Conservation (phyloP, 2,888 invertebrate genomes). For the Aphodius granarius region DNA sequence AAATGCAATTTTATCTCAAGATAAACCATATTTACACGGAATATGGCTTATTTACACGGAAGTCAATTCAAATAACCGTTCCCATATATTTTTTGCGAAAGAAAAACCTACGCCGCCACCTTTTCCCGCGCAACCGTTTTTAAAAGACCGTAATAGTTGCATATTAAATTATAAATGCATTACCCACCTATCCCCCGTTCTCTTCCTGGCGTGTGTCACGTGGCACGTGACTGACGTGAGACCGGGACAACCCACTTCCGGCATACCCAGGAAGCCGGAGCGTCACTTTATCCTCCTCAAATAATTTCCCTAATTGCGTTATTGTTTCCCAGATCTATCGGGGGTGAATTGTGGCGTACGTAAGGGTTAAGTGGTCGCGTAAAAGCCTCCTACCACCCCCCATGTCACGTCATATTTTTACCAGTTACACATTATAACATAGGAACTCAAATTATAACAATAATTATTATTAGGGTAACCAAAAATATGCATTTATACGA, state of each 20-base stretch:
- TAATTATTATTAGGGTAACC: no score
- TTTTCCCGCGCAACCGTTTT: neutral
- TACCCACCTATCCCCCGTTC: slow-evolving; percentile 15
- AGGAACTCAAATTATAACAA: neutral
- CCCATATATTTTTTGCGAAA: neutral
- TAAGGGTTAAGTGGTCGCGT: slow-evolving; percentile 23
- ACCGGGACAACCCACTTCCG: slow-evolving; percentile 48
- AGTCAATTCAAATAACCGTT: neutral
- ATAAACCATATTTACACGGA: neutral
- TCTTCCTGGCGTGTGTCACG: slow-evolving; percentile 40
- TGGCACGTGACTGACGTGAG: slow-evolving; percentile 46
- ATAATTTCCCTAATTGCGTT: slow-evolving; percentile 48
- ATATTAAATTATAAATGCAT: slow-evolving; percentile 33
- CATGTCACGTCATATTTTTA: slow-evolving; percentile 6
- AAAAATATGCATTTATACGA: no score
- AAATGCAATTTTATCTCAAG: neutral
- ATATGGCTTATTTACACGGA: no score
- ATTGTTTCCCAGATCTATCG: slow-evolving; percentile 40
- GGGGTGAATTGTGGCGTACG: slow-evolving; percentile 24
- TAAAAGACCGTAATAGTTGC: neutral
- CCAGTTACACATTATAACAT: neutral
- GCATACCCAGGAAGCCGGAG: slow-evolving; percentile 43
- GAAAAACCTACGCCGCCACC: neutral
- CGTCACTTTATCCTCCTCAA: slow-evolving; percentile 47
- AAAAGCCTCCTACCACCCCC: slow-evolving; percentile 8